Percentiles rank a stretch among this genome's conserved stretches.
phyloP scores from a whole-genome alignment of 2,888 invertebrate species.

The Agonopterix arenella region DNA sequence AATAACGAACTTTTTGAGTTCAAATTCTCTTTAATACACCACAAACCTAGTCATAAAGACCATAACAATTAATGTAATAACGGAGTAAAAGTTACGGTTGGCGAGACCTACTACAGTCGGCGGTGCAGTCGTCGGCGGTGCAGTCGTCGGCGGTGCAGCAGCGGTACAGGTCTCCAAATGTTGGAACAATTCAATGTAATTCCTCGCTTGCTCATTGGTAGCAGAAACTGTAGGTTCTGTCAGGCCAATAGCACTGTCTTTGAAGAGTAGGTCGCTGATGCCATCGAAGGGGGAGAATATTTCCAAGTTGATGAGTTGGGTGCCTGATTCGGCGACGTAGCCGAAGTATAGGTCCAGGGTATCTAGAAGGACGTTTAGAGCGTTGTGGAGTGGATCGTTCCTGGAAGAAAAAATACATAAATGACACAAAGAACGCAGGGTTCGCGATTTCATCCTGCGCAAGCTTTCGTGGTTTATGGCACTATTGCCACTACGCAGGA shows the following conservation, averaged over 20 bases:
- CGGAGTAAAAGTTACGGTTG: slow-evolving; percentile 31
- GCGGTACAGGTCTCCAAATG: slow-evolving; percentile 56
- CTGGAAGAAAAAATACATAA: slow-evolving; percentile 26
- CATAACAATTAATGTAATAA: slow-evolving; percentile 36
- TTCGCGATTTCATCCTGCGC: no score
- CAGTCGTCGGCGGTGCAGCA: slow-evolving; percentile 32
- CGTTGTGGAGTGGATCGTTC: slow-evolving; percentile 44
- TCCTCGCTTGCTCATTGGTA: slow-evolving; percentile 56
- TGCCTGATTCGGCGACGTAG: slow-evolving; percentile 43
- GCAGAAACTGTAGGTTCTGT: slow-evolving; percentile 52
- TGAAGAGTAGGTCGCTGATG: slow-evolving; percentile 75
- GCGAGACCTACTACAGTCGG: slow-evolving; percentile 14
- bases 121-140: slow-evolving; percentile 35
- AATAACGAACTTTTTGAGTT: no score
- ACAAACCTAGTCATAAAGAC: slow-evolving; percentile 33
- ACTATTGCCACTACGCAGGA: no score
- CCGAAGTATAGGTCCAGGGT: slow-evolving; percentile 72
- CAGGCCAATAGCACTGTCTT: slow-evolving; percentile 73
- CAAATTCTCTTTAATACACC: slow-evolving; percentile 21
- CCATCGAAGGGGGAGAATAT: slow-evolving; percentile 78
- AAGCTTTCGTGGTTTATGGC: no score
- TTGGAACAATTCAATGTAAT: slow-evolving; percentile 75
- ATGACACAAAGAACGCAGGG: no score
- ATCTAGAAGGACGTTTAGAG: slow-evolving; percentile 53
- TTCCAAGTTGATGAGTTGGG: slow-evolving; percentile 62